A percentile compares a stretch with the other conserved stretches of the same genome.
These are phyloP conservation scores for Arnoldichthys spilopterus DNA, from an alignment of 2,797 vertebrate genomes.

Conservation along the genomic window DNA sequence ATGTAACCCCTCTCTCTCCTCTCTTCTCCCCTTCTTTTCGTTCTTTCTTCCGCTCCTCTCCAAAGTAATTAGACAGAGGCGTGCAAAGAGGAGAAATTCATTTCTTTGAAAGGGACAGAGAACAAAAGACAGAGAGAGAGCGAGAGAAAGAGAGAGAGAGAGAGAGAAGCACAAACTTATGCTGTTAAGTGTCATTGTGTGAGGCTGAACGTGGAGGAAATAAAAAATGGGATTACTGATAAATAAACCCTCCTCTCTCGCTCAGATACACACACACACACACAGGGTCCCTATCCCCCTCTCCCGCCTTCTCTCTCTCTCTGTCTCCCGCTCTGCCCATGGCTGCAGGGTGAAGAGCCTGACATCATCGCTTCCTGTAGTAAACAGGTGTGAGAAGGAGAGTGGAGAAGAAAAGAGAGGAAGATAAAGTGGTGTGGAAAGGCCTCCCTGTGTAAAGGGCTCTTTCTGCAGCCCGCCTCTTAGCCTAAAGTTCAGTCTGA, in stretches of 20 bases:
- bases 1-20: constrained; percentile 62
- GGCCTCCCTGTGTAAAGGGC: constrained; percentile 40
- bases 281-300: constrained; percentile 42
- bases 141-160: constrained; percentile 58
- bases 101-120: constrained; percentile 72
- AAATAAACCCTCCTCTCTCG: constrained; percentile 68
- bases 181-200: constrained; percentile 76
- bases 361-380: constrained; percentile 81
- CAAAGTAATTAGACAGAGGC: constrained; percentile 80
- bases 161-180: constrained; percentile 69
- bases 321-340: constrained; percentile 54
- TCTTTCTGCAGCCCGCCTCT: constrained; percentile 34
- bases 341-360: constrained; percentile 69
- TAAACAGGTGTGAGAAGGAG: constrained; percentile 80
- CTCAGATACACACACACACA: constrained; percentile 40
- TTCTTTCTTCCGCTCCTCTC: constrained; percentile 60
- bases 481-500: constrained; percentile 70
- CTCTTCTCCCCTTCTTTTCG: constrained; percentile 47
- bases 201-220: constrained; percentile 60
- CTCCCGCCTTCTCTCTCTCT: constrained; percentile 20
- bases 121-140: constrained; percentile 63
- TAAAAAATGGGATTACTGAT: constrained; percentile 74
- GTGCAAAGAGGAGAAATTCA: constrained; percentile 81
- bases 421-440: constrained; percentile 36
- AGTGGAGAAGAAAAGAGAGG: constrained; percentile 49